A percentile compares a stretch with the other conserved stretches of the same genome.
Evolutionary conservation across 2,797 vertebrate genomes (phyloP).

Genomic region (Chloroceryle inda): DNA sequence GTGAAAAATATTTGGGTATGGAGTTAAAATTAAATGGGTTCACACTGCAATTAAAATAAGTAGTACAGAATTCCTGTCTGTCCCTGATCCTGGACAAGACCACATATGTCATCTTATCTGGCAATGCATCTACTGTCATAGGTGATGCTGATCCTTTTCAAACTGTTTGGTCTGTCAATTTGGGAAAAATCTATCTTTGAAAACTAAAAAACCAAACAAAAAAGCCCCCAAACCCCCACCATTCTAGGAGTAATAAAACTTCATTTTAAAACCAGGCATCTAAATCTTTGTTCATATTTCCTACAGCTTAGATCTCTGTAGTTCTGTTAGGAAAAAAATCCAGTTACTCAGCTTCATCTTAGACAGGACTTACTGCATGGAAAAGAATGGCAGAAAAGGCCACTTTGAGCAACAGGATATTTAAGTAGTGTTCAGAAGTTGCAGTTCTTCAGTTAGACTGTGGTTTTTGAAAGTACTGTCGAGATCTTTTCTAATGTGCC

Average conservation of each 20-base stretch:
- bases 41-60: neutral
- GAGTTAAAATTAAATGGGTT: neutral
- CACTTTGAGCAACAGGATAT: rapidly evolving
- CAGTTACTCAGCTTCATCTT: neutral
- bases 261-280: neutral
- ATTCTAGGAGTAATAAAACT: neutral
- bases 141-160: neutral
- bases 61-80: neutral
- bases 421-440: neutral
- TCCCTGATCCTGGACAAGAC: neutral
- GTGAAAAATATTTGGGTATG: neutral
- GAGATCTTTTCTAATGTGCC: neutral
- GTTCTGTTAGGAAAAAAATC: neutral
- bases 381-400: neutral
- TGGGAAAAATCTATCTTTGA: neutral
- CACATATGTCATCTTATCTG: neutral
- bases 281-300: neutral
- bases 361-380: neutral
- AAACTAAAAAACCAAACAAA: too few species aligned
- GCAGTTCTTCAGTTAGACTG: neutral
- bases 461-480: neutral
- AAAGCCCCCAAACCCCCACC: too few species aligned
- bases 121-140: neutral
- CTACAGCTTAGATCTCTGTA: neutral
- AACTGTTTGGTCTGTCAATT: neutral